phyloP scores from a whole-genome alignment of 2,113 vertebrate genomes.

The Brevimyrus niger region DNA sequence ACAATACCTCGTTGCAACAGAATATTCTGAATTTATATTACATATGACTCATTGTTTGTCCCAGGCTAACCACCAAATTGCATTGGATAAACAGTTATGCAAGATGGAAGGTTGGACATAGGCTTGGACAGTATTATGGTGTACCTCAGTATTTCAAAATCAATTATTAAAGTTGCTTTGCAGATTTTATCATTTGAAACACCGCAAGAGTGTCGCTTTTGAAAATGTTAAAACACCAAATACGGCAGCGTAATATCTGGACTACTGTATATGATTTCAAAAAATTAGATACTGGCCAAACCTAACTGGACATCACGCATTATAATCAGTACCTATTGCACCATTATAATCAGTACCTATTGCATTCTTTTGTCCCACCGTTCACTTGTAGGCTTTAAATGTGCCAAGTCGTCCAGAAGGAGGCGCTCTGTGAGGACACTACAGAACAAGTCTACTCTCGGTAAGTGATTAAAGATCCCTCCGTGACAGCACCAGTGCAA shows the following conservation, averaged over 20 bases:
- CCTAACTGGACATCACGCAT: background rate
- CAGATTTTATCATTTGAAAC: background rate
- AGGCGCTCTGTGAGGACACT: conserved; percentile 52
- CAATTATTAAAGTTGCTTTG: background rate
- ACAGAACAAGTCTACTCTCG: conserved; percentile 39
- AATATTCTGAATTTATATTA: background rate
- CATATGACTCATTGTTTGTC: background rate
- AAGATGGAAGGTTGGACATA: background rate
- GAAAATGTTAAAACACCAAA: background rate
- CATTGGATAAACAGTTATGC: background rate
- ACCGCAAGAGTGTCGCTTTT: background rate
- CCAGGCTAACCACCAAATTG: background rate
- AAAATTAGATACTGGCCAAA: background rate
- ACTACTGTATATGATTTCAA: background rate
- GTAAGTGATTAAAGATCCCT: conserved; percentile 38
- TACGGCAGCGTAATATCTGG: background rate
- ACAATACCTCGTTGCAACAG: background rate
- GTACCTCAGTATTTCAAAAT: background rate
- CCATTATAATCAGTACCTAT: background rate
- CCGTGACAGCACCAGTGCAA: background rate
- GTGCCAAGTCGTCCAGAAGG: conserved; percentile 41
- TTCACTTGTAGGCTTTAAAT: conserved; percentile 36
- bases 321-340: background rate
- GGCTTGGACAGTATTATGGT: background rate
- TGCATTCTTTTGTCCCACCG: background rate